A percentile compares a stretch with the other conserved stretches of the same genome.
phyloP scores from a whole-genome alignment of 2,888 invertebrate genomes.

The Heliconius ethilla region DNA sequence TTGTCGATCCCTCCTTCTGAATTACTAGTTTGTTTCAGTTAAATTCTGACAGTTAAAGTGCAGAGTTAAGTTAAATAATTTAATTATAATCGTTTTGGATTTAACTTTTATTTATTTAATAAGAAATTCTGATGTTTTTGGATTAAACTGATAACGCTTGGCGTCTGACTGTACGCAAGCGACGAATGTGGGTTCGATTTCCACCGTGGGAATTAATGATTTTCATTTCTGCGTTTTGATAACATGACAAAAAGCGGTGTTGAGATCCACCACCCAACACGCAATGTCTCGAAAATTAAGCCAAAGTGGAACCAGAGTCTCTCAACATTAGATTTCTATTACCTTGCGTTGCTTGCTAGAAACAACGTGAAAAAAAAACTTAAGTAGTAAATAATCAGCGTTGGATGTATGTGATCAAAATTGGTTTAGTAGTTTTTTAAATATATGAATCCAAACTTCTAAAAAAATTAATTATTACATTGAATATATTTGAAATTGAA shows the following conservation, averaged over 20 bases:
- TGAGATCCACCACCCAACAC: not conserved
- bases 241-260: not conserved
- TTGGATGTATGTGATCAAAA: not conserved
- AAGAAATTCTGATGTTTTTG: not conserved
- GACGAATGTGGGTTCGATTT: not conserved
- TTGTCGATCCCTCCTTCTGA: not conserved
- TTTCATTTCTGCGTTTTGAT: not conserved
- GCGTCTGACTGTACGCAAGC: not conserved
- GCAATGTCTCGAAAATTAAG: not conserved
- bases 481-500: no score
- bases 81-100: not conserved
- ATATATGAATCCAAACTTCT: no score
- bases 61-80: not conserved
- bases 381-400: not conserved
- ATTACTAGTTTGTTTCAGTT: slow-evolving; percentile 2
- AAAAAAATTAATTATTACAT: no score
- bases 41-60: slow-evolving; percentile 2
- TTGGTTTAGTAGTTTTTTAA: no score
- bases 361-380: not conserved
- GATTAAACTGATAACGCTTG: not conserved
- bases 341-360: not conserved
- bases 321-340: not conserved
- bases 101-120: not conserved
- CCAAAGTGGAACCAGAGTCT: no score
- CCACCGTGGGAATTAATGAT: not conserved